Base-by-base conservation (phyloP, 2,113 vertebrate genomes). In the Cnemophilus loriae region DNA sequence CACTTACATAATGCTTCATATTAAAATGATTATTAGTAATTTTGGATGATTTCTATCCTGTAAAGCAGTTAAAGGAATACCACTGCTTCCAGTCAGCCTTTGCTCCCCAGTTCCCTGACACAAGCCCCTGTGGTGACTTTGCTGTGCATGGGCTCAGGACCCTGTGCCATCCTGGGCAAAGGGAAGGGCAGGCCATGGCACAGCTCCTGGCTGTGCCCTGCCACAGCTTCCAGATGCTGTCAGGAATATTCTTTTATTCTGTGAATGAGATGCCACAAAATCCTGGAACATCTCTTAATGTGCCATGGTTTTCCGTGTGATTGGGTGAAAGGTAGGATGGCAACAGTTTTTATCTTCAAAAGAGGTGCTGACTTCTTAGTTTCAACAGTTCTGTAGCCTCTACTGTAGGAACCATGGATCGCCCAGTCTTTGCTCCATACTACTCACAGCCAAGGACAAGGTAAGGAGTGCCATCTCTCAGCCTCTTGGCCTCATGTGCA, bases 1-100 rank as follows among this genome's bases (percentile, higher is more conserved):
- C 44, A 12, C 30, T 95, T 96, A 89, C 7, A 44, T 95, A 93
- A 90, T 70, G 55, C 64, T 90, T 88, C 79, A 17, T 50, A 74
- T 80, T 85, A 76, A 77, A 86, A 61, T 24, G 18, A 80, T 90
- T 33, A 88, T 80, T 35, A 28, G 61, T 53, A 79, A 55, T 47
- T 69, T 84, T 55, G 71, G 41, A 37, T 63, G 11, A 79, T 76
- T 65, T 84, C n/a, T 82, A 13, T 55, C 46, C 50, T 69, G 39
- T 30, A 70, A 80, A 85, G 81, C 87, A 77, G 63, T 61, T 74
- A 55, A 42, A 65, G 49, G 42, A 49, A 79, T 76, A 19, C 17
- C 44, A 20, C 37, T 83, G 59, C 13, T 7, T 78, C 42, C 55
- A 70, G 33, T 39, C 50, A 82, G 74, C 22, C 37, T 60, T 68